phyloP scores from a whole-genome alignment of 2,113 vertebrate species.

The Ranitomeya imitator region DNA sequence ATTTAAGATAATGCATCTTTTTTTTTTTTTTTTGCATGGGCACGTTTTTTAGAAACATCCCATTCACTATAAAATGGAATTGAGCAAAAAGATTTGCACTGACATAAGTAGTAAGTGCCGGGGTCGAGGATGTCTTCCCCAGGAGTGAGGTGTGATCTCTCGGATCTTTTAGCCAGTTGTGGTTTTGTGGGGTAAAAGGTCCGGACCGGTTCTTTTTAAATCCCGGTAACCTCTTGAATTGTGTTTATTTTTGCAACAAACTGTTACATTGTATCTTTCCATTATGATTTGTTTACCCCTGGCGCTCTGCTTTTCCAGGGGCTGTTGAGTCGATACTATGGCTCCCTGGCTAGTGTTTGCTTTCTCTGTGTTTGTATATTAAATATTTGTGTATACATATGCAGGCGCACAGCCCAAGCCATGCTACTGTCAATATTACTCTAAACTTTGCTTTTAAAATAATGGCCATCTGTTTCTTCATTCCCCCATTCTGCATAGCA shows the following conservation, averaged over 20 bases:
- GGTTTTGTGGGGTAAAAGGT: too few species aligned
- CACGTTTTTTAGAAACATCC: too few species aligned
- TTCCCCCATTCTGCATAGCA: slow-evolving; percentile 29
- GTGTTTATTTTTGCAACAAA: neutral
- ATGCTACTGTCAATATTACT: slow-evolving; percentile 52
- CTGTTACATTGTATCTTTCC: neutral
- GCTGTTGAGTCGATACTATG: neutral
- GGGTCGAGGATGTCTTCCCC: too few species aligned
- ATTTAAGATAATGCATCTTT: too few species aligned
- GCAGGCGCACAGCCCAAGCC: slow-evolving; percentile 27
- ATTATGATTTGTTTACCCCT: neutral
- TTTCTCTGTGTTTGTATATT: neutral
- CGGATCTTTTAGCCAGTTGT: too few species aligned
- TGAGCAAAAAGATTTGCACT: too few species aligned
- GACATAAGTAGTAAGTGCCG: too few species aligned
- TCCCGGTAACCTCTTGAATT: neutral
- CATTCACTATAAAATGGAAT: too few species aligned
- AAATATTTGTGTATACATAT: slow-evolving; percentile 46
- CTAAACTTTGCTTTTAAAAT: slow-evolving; percentile 43
- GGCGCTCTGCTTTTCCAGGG: neutral
- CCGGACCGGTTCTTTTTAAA: too few species aligned
- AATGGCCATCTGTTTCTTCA: slow-evolving; percentile 50
- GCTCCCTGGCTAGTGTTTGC: slow-evolving; percentile 26
- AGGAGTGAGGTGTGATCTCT: too few species aligned
- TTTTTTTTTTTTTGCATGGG: too few species aligned